Evolutionary conservation across 2,113 vertebrate genomes (phyloP).

Genomic region (Budorcas taxicolor): DNA sequence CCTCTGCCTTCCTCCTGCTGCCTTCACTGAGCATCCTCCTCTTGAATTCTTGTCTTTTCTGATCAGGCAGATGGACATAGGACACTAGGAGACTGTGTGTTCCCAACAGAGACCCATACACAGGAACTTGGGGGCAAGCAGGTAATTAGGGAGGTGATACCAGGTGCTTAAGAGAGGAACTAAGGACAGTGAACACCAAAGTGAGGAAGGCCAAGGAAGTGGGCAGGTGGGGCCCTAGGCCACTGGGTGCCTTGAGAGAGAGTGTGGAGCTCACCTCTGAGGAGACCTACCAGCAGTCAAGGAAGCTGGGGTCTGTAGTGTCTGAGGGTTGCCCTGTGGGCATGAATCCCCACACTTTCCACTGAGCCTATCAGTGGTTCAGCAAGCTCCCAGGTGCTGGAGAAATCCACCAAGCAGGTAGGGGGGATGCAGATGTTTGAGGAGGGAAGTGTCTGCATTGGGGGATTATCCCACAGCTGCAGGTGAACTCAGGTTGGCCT

Average conservation of each 20-base stretch:
- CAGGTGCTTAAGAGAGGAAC: background rate
- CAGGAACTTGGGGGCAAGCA: background rate
- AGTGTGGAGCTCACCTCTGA: background rate
- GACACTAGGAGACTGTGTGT: background rate
- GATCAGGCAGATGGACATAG: background rate
- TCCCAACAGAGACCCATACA: background rate
- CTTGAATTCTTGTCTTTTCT: background rate
- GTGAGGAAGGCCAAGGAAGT: background rate
- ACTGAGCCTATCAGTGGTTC: background rate
- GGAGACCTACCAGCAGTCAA: background rate
- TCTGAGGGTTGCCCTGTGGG: background rate
- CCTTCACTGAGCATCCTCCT: background rate
- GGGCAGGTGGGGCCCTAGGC: background rate
- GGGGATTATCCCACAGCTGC: background rate
- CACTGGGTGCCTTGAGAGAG: background rate
- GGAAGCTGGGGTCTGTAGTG: background rate
- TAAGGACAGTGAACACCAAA: background rate
- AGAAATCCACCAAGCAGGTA: background rate
- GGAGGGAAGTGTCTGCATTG: background rate
- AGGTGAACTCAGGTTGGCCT: background rate
- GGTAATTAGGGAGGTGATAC: background rate
- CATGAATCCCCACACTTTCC: background rate
- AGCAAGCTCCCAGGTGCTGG: background rate
- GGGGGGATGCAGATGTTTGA: background rate
- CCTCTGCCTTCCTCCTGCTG: background rate